Conservation (phyloP, 2,113 vertebrate genomes). For the Vimba vimba region DNA sequence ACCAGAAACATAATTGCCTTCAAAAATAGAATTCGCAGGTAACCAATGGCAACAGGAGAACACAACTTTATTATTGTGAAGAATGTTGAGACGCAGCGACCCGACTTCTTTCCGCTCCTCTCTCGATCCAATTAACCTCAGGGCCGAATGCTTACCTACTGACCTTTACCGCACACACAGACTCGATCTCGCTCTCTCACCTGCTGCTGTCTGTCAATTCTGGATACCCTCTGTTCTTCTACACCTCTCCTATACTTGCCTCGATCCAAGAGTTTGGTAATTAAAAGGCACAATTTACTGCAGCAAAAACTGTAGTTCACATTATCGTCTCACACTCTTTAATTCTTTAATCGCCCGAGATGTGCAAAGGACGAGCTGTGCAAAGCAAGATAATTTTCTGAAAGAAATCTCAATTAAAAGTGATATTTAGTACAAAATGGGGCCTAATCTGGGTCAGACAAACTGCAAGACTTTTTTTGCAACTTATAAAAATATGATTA, state of each 20-base stretch:
- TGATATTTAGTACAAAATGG: background rate
- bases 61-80: conserved; percentile 38
- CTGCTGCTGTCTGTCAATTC: conserved; percentile 27
- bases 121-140: conserved; percentile 57
- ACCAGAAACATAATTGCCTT: conserved; percentile 68
- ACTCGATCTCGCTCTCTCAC: conserved; percentile 36
- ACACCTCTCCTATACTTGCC: background rate
- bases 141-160: conserved; percentile 37
- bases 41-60: conserved; percentile 76
- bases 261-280: background rate
- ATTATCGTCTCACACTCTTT: background rate
- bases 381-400: background rate
- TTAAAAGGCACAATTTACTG: background rate
- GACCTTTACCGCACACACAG: conserved; percentile 37
- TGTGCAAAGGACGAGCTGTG: background rate
- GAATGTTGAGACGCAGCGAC: conserved; percentile 49
- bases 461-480: conserved; percentile 24
- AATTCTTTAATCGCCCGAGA: conserved; percentile 12
- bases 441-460: conserved; percentile 17
- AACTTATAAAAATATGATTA: conserved; percentile 21
- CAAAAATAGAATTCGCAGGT: conserved; percentile 70
- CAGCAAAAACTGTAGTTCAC: background rate
- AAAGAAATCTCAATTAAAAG: conserved; percentile 24
- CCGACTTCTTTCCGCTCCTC: conserved; percentile 45
- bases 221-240: background rate